phyloP scores from a whole-genome alignment of 2,888 invertebrate genomes.

The Synergus laeviventris region DNA sequence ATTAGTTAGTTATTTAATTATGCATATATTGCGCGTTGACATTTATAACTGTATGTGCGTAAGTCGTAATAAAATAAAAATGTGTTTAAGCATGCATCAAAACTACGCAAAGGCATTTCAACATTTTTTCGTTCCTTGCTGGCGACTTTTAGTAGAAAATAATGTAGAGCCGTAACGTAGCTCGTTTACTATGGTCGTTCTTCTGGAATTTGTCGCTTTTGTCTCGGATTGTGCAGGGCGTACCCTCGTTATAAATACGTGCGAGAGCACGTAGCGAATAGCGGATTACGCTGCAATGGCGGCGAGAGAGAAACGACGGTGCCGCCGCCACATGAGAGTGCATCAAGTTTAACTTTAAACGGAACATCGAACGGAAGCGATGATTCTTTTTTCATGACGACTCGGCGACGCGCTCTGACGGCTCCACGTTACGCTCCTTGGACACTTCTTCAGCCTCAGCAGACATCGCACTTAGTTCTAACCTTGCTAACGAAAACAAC shows the following conservation, averaged over 20 bases:
- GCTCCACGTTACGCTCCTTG: conserved; percentile 42
- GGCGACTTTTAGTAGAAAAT: neutral
- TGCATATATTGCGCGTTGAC: no score
- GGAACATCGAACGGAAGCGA: conserved; percentile 41
- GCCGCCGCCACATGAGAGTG: conserved; percentile 37
- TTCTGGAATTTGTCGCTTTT: conserved; percentile 38
- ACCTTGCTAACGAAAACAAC: conserved; percentile 12
- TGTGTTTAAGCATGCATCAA: no score
- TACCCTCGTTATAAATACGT: conserved; percentile 40
- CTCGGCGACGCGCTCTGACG: conserved; percentile 42
- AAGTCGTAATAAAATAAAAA: no score
- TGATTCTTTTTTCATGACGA: conserved; percentile 40
- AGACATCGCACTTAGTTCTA: conserved; percentile 38
- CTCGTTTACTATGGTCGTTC: conserved; percentile 22
- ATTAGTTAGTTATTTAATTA: no score
- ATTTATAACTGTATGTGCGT: no score
- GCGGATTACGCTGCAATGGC: conserved; percentile 37
- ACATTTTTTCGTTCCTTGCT: neutral
- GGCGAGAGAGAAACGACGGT: conserved; percentile 34
- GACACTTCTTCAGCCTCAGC: conserved; percentile 16
- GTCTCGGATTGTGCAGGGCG: conserved; percentile 32
- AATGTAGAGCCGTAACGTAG: neutral
- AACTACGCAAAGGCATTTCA: no score
- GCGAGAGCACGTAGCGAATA: conserved; percentile 35
- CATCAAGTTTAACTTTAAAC: conserved; percentile 39